Evolutionary conservation across 2,888 invertebrate species (phyloP).

Genomic region (Hylaea fasciaria): DNA sequence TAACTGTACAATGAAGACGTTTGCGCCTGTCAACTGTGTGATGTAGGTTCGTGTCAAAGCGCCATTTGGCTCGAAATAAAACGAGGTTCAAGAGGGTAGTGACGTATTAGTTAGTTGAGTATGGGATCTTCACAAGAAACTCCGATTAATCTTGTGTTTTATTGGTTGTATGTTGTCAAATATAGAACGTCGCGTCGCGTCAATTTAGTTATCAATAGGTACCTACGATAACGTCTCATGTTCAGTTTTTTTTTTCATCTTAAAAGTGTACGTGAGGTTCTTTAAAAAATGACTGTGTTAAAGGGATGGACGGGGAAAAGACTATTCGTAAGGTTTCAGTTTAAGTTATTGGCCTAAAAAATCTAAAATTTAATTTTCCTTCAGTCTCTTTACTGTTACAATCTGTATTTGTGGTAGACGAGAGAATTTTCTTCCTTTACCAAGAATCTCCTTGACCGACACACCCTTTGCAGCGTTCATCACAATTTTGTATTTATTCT

Average conservation of each 20-base stretch:
- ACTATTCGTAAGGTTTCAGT: too few relatives aligned
- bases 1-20: slow-evolving; percentile 57
- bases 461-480: slow-evolving; percentile 35
- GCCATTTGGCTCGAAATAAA: slow-evolving; percentile 56
- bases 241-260: too few relatives aligned
- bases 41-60: slow-evolving; percentile 58
- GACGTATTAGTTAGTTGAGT: slow-evolving; percentile 18
- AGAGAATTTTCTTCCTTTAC: slow-evolving; percentile 40
- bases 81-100: slow-evolving; percentile 52
- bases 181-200: too few relatives aligned
- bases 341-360: too few relatives aligned
- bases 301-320: too few relatives aligned
- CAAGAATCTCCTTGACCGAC: slow-evolving; percentile 40
- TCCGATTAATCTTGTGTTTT: too few relatives aligned
- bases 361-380: too few relatives aligned
- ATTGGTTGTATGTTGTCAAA: too few relatives aligned
- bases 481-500: slow-evolving; percentile 36
- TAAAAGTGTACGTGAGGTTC: too few relatives aligned
- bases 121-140: slow-evolving; percentile 18
- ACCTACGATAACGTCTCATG: too few relatives aligned
- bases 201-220: too few relatives aligned
- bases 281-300: too few relatives aligned
- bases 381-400: slow-evolving; percentile 6
- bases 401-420: slow-evolving; percentile 15
- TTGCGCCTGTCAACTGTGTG: slow-evolving; percentile 57